Evolutionary conservation across 2,888 invertebrate genomes (phyloP), one percentile per base, ranked within the genome.

Genomic region (Netelia fuscicornis): DNA sequence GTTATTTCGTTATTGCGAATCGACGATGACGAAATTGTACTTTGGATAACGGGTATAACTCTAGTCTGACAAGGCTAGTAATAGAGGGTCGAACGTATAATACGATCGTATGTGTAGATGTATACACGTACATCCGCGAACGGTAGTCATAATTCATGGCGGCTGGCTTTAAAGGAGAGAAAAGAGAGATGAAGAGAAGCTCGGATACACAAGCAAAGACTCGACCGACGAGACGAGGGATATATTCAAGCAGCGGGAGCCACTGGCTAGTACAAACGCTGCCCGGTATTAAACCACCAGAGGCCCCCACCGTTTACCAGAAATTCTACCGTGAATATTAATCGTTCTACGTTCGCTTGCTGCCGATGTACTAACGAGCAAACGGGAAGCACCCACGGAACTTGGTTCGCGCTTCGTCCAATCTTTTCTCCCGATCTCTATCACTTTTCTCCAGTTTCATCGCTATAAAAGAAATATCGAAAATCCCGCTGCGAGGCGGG

Each of bases 291-390:
- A 58, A 54, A 76, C 75, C 75, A 64, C 48, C 60, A 56, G 71
- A 79, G n/a, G 56, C 13, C 67, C 37, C 70, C 67, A 62, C 64
- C 83, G 83, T 81, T 83, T 77, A 83, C 79, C 86, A 80, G 76
- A 83, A 83, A 84, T 81, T 86, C 79, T 74, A 68, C 77, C 84
- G 82, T 86, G 86, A 86, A 86, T 85, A 86, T 86, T 85, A 83
- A 86, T 86, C 75, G 85, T 64, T 81, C 79, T n/a, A 37, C 23
- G 64, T 44, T 86, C 84, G 79, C 87, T 84, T 80, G 84, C 87
- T 88, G 88, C 87, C 86, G 88, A 83, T 83, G 83, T 86, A 87
- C 87, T 84, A 89, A 87, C 88, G 87, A 89, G 87, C 68, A 23
- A 72, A 54, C 44, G 68, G 56, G 23, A 52, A 48, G 20, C 64